A percentile compares a stretch with the other conserved stretches of the same genome.
Evolutionary conservation across 92 coral and sea anemone species (phyloP).

Genomic region (Epizoanthus rinbou): DNA sequence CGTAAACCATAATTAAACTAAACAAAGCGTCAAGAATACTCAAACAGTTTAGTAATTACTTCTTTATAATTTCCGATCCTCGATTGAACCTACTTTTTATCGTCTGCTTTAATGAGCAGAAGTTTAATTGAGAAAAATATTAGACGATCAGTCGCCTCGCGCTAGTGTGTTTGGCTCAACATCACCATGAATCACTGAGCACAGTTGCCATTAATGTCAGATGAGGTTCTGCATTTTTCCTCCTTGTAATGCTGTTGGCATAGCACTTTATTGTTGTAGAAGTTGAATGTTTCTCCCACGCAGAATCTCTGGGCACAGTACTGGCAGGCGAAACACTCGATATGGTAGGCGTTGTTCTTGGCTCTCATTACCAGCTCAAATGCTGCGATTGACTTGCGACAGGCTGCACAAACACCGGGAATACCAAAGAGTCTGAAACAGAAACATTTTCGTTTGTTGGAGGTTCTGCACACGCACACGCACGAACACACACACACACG

Average conservation of each 20-base stretch:
- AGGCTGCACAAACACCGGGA: slow-evolving; percentile 83
- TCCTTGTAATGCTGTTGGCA: slow-evolving; percentile 79
- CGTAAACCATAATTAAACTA: no score
- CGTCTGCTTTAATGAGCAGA: no score
- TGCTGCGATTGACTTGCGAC: slow-evolving; percentile 84
- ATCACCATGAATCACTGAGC: not conserved
- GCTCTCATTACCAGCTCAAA: slow-evolving; percentile 91
- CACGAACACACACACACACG: no score
- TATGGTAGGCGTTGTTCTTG: slow-evolving; percentile 81
- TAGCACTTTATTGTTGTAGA: slow-evolving; percentile 84
- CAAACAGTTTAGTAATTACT: not conserved
- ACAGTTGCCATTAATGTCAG: slow-evolving; percentile 11
- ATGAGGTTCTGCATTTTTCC: slow-evolving; percentile 52
- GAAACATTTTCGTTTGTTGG: not conserved
- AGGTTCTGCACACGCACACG: not conserved
- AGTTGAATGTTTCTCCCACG: slow-evolving; percentile 84
- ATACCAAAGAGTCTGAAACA: slow-evolving; percentile 74
- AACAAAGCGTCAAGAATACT: no score
- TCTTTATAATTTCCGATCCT: not conserved
- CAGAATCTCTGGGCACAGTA: slow-evolving; percentile 81
- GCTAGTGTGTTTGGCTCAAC: no score
- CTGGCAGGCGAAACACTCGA: slow-evolving; percentile 90
- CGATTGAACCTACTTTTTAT: no score
- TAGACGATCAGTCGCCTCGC: no score
- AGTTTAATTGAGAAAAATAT: no score